These are phyloP conservation scores for Fulica atra DNA, from an alignment of 2,113 vertebrate genomes.

Conservation along the genomic window DNA sequence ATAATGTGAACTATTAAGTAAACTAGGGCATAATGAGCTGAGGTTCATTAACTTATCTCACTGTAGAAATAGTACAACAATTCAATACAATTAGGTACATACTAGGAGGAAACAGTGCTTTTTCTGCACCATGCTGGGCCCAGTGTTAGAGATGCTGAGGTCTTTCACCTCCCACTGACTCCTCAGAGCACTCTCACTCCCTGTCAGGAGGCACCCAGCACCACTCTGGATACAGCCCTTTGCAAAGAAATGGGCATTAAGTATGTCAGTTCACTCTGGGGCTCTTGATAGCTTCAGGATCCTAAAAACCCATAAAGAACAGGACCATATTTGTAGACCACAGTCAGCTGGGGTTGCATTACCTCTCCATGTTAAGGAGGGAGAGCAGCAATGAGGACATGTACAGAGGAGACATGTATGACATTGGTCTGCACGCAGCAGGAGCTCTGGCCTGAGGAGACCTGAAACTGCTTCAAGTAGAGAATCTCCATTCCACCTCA, in stretches of 20 bases:
- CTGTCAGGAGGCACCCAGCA: not conserved
- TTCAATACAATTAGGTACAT: constrained; percentile 62
- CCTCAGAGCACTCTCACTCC: not conserved
- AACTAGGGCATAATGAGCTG: constrained; percentile 69
- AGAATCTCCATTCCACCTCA: not conserved
- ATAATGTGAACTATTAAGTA: constrained; percentile 74
- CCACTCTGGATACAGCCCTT: not conserved
- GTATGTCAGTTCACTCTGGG: not conserved
- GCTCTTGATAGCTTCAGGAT: not conserved
- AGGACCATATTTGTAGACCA: accelerated
- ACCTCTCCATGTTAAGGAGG: not conserved
- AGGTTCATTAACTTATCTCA: constrained; percentile 72
- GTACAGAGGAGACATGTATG: not conserved
- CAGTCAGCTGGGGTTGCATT: not conserved
- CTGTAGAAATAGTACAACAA: constrained; percentile 51
- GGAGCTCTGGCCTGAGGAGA: not conserved
- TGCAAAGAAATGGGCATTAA: accelerated
- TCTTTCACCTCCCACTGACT: constrained; percentile 14
- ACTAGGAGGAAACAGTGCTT: not conserved
- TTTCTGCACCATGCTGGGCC: constrained; percentile 12
- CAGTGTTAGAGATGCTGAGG: not conserved
- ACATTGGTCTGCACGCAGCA: not conserved
- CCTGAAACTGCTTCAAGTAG: not conserved
- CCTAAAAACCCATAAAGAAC: accelerated
- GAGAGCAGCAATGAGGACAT: not conserved